These are phyloP conservation scores for Melopsittacus undulatus DNA, from an alignment of 2,797 vertebrate species.

Conservation along the genomic window DNA sequence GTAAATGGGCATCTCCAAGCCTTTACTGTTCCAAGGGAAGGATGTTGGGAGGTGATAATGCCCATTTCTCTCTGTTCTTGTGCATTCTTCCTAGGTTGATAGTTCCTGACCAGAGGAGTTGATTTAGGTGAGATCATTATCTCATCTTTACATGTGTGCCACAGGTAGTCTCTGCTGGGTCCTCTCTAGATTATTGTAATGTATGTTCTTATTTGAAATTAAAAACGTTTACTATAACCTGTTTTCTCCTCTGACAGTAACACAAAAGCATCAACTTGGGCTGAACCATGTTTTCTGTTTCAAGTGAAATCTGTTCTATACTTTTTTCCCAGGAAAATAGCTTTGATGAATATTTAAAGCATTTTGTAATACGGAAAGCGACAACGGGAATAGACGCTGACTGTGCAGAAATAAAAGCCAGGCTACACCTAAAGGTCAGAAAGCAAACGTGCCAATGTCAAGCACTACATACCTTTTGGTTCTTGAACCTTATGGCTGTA, in stretches of 20 bases:
- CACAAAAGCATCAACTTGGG: not conserved
- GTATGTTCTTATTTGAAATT: not conserved
- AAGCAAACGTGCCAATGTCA: slow-evolving; percentile 27
- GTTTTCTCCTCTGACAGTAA: not conserved
- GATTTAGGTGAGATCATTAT: not conserved
- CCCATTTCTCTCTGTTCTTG: not conserved
- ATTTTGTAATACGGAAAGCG: not conserved
- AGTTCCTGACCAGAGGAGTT: not conserved
- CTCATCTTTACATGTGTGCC: not conserved
- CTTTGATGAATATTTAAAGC: slow-evolving; percentile 45
- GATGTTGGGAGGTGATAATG: not conserved
- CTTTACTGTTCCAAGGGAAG: not conserved
- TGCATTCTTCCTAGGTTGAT: not conserved
- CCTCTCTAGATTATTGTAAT: not conserved
- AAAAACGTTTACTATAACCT: not conserved
- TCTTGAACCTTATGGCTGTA: slow-evolving; percentile 16
- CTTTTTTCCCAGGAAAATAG: not conserved
- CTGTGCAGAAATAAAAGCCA: not conserved
- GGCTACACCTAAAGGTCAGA: slow-evolving; percentile 34
- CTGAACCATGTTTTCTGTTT: not conserved
- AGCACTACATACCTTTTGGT: slow-evolving; percentile 1
- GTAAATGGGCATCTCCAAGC: not conserved
- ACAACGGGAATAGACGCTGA: slow-evolving; percentile 2
- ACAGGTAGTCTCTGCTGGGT: not conserved
- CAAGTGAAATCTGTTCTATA: not conserved